Conservation (phyloP, 2,797 vertebrate species). For the Gymnothorax javanicus region DNA sequence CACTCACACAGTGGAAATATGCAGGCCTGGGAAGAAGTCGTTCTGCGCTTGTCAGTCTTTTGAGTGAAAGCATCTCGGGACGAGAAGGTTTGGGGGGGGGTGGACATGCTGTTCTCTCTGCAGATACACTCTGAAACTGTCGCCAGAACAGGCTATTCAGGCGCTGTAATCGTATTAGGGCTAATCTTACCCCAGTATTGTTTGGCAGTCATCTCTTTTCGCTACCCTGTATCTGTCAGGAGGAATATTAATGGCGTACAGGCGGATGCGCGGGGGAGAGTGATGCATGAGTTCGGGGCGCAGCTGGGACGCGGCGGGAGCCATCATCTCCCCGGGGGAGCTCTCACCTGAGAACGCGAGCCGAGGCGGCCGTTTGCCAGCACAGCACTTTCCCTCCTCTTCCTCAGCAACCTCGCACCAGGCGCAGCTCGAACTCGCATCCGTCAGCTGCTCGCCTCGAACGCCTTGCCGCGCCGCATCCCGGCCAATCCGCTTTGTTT, state of each 20-base stretch:
- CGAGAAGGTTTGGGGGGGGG: background rate
- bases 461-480: background rate
- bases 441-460: background rate
- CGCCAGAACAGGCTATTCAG: slow-evolving; percentile 35
- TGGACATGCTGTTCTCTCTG: background rate
- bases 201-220: slow-evolving; percentile 37
- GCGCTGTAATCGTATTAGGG: slow-evolving; percentile 41
- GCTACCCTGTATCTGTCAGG: slow-evolving; percentile 53
- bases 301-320: slow-evolving; percentile 15
- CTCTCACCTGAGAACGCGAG: slow-evolving; percentile 36
- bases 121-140: slow-evolving; percentile 26
- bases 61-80: background rate
- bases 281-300: slow-evolving; percentile 39
- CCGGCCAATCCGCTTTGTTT: background rate
- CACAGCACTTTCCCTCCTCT: background rate
- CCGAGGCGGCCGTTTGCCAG: slow-evolving; percentile 10
- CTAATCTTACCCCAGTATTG: slow-evolving; percentile 38
- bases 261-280: slow-evolving; percentile 28
- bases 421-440: background rate
- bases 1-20: background rate
- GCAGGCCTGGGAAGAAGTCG: background rate
- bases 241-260: slow-evolving; percentile 50
- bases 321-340: slow-evolving; percentile 37
- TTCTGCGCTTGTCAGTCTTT: slow-evolving; percentile 1
- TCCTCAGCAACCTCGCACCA: background rate